Conservation (phyloP, 2,113 vertebrate genomes). For the Columba janthina region DNA sequence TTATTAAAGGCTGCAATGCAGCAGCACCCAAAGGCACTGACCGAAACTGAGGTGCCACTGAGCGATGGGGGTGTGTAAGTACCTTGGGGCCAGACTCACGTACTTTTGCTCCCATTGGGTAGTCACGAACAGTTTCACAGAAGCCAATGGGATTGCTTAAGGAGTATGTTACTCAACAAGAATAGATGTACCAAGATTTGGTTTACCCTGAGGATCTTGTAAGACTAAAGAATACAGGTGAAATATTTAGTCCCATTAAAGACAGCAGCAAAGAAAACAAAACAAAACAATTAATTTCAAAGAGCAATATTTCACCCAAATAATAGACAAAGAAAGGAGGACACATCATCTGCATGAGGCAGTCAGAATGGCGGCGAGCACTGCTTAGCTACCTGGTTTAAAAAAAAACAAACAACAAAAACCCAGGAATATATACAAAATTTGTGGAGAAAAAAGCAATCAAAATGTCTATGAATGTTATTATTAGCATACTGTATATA, state of each 20-base stretch:
- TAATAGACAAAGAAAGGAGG: background rate
- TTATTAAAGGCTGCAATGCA: constrained; percentile 53
- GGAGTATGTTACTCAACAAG: constrained; percentile 32
- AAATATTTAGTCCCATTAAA: constrained; percentile 29
- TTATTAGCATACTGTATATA: background rate
- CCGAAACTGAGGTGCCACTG: constrained; percentile 27
- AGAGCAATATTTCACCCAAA: background rate
- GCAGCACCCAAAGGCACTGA: constrained; percentile 33
- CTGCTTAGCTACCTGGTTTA: background rate
- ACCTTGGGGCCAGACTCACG: constrained; percentile 47
- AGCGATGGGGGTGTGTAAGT: background rate
- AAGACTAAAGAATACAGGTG: background rate
- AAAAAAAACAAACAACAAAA: background rate
- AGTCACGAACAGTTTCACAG: constrained; percentile 17
- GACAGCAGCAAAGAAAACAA: constrained; percentile 6
- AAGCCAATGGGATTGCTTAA: constrained; percentile 43
- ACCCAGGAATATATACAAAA: background rate
- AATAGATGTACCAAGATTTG: constrained; percentile 40
- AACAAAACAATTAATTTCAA: constrained; percentile 56
- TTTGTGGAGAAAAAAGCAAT: background rate
- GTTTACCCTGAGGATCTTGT: constrained; percentile 38
- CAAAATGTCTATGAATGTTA: background rate
- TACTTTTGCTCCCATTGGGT: constrained; percentile 51
- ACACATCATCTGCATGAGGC: background rate
- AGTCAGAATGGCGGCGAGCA: background rate